phyloP scores from a whole-genome alignment of 2,888 invertebrate species.

The Halictus ligatus region DNA sequence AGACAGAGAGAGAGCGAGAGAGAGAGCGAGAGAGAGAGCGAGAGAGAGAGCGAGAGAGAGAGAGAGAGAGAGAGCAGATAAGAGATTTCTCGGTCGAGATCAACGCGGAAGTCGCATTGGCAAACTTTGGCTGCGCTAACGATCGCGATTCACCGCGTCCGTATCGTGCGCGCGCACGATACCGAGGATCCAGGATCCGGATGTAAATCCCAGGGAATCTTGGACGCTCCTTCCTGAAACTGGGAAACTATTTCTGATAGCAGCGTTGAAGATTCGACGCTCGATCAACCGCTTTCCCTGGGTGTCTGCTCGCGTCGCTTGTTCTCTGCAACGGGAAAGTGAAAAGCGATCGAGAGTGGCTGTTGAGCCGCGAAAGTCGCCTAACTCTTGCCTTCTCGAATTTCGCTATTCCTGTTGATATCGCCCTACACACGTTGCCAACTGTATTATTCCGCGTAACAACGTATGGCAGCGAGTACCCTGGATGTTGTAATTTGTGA shows the following conservation, averaged over 20 bases:
- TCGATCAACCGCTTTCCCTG: background rate
- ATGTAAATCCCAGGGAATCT: background rate
- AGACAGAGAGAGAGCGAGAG: no score
- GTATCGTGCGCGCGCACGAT: background rate
- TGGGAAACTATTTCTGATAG: background rate
- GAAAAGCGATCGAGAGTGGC: background rate
- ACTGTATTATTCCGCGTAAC: no score
- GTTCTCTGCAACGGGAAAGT: background rate
- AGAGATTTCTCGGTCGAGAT: background rate
- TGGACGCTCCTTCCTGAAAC: background rate
- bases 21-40: background rate
- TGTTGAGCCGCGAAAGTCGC: background rate
- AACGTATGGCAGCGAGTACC: no score
- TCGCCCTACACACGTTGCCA: no score
- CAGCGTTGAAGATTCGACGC: background rate
- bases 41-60: no score
- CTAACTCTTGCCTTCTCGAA: background rate
- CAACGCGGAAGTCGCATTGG: background rate
- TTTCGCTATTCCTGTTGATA: background rate
- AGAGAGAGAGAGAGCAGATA: background rate
- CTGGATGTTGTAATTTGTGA: no score
- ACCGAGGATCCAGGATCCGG: background rate
- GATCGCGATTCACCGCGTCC: background rate
- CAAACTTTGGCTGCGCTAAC: background rate
- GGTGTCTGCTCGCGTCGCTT: background rate